These are phyloP conservation scores for Marcusenius ussheri DNA, from an alignment of 2,113 vertebrate species.

Conservation along the genomic window DNA sequence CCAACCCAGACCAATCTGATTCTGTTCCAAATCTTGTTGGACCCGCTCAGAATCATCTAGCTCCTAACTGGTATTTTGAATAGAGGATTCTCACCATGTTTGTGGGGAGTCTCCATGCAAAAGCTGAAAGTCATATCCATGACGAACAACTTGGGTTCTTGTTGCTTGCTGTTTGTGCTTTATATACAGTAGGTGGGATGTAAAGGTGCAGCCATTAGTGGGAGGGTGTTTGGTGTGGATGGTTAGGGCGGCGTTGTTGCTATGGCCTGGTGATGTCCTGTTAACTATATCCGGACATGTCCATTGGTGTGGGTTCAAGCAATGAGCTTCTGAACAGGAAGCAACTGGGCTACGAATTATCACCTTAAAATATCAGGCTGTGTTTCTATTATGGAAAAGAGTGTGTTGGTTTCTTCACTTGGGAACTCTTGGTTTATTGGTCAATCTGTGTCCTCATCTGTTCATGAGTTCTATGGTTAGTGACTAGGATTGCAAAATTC, in stretches of 20 bases:
- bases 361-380: not conserved
- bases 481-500: too few species aligned
- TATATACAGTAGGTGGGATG: not conserved
- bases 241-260: not conserved
- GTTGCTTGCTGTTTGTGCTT: not conserved
- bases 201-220: not conserved
- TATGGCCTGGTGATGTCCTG: not conserved
- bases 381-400: not conserved
- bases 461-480: not conserved
- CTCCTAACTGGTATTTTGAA: not conserved
- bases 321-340: not conserved
- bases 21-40: not conserved
- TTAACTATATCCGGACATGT: not conserved
- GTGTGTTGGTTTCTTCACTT: not conserved
- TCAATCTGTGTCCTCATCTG: not conserved
- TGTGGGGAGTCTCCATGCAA: not conserved
- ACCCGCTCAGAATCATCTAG: not conserved
- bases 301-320: not conserved
- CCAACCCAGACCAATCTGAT: not conserved
- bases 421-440: not conserved
- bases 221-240: not conserved
- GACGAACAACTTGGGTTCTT: not conserved
- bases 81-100: not conserved
- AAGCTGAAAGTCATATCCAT: not conserved
- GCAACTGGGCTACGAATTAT: not conserved